Conservation (phyloP, 2,797 vertebrate species). For the Phaenicophaeus curvirostris region DNA sequence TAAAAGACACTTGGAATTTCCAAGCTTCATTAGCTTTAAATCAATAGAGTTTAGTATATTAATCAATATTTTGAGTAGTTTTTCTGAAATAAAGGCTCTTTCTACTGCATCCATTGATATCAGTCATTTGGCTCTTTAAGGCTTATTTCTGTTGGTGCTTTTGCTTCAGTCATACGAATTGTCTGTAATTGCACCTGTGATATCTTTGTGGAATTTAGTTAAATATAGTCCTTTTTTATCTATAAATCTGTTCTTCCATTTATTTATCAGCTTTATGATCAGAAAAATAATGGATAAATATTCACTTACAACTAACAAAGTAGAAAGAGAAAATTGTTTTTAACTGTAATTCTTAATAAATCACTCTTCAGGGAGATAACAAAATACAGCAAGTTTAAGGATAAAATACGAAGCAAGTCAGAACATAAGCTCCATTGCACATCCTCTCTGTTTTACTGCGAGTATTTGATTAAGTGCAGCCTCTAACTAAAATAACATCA, state of each 20-base stretch:
- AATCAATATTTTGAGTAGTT: conserved; percentile 35
- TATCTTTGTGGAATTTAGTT: not conserved
- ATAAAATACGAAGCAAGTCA: not conserved
- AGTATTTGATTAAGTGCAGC: not conserved
- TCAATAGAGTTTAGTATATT: conserved; percentile 25
- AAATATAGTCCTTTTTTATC: not conserved
- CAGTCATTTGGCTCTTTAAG: not conserved
- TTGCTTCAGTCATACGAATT: not conserved
- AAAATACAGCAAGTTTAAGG: not conserved
- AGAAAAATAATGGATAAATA: not conserved
- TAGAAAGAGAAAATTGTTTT: not conserved
- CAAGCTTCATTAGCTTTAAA: not conserved
- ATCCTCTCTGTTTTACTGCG: not conserved
- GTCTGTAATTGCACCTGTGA: not conserved
- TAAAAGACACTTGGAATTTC: not conserved
- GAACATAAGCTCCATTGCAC: not conserved
- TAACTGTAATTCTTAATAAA: not conserved
- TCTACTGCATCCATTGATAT: not conserved
- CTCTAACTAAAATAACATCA: not conserved
- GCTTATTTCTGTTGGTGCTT: not conserved
- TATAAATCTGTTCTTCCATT: not conserved
- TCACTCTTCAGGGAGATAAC: not conserved
- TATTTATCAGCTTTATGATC: not conserved
- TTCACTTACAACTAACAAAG: not conserved
- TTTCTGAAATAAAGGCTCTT: not conserved